Conservation (phyloP, 2,888 invertebrate genomes). For the Subacronicta megacephala region DNA sequence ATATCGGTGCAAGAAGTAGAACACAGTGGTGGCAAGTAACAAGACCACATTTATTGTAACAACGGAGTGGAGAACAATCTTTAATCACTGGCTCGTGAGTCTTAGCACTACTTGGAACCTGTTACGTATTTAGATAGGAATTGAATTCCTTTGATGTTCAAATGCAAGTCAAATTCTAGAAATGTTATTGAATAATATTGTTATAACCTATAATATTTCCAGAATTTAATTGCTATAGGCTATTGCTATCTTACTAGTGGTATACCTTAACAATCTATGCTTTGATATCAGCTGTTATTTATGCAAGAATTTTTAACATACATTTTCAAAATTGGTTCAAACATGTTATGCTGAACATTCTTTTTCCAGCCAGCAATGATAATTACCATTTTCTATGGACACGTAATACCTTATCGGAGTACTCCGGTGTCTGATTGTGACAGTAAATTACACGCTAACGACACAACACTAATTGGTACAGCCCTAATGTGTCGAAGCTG, state of each 20-base stretch:
- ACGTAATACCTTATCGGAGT: constrained; percentile 60
- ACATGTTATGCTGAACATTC: too few species aligned
- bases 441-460: constrained; percentile 85
- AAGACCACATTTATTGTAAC: constrained; percentile 53
- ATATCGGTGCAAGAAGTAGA: constrained; percentile 27
- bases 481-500: constrained; percentile 72
- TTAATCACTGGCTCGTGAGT: constrained; percentile 70
- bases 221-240: too few species aligned
- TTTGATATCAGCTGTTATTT: too few species aligned
- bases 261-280: too few species aligned
- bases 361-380: too few species aligned
- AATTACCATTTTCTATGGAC: constrained; percentile 22
- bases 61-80: constrained; percentile 59
- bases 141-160: constrained; percentile 19
- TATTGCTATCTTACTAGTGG: too few species aligned
- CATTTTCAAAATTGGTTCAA: too few species aligned
- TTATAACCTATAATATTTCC: too few species aligned
- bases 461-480: constrained; percentile 81
- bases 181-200: too few species aligned
- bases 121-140: constrained; percentile 56
- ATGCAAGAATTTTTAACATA: too few species aligned
- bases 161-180: neutral
- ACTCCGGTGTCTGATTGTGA: constrained; percentile 76
- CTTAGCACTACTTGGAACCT: constrained; percentile 52
- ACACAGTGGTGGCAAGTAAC: constrained; percentile 14